Evolutionary conservation across 2,797 vertebrate species (phyloP), one percentile per base, ranked within the genome.

Genomic region (Crax fasciolata): DNA sequence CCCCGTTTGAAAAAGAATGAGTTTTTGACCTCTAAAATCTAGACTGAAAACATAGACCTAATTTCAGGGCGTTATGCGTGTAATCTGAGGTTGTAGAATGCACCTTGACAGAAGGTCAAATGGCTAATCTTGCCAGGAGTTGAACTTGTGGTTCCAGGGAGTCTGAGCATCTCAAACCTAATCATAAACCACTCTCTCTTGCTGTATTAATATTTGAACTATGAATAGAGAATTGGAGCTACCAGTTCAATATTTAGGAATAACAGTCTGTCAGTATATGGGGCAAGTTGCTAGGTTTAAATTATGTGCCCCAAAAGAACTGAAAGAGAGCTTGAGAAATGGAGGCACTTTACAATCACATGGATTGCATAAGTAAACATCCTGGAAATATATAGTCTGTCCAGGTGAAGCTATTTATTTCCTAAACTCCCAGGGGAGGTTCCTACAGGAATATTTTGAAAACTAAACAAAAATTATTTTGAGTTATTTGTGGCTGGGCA

Each of bases 321-420:
- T 90, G 80, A 97, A 93, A 89, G 90, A 87, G 91, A 90, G 83
- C 94, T 96, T 96, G 95, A 94, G 94, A 95, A 97, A 96, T 95
- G 70, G 89, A 95, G 84, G 84, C 81, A 90, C 84, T 92, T 94
- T 77, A 95, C 93, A 94, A 94, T 97, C 96, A 94, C 95, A 97
- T 93, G 96, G 78, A 89, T 73, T 81, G 84, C 90, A 74, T 1
- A 13, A 96, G 89, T 96, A 97, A 97, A 96, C 89, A 96, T 94
- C 84, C 92, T 94, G 91, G 73, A 96, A 97, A 97, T 95, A 97
- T 97, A 96, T 94, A 97, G 93, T 89, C 75, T 92, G 87, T 87
- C 89, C 92, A 96, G 95, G 79, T 92, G 90, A 94, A 96, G 93
- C 88, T 97, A 96, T 97, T 97, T 97, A 97, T 97, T 97, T 92